Base-by-base conservation (phyloP, 2,888 invertebrate species). In the Amphipyra berbera region DNA sequence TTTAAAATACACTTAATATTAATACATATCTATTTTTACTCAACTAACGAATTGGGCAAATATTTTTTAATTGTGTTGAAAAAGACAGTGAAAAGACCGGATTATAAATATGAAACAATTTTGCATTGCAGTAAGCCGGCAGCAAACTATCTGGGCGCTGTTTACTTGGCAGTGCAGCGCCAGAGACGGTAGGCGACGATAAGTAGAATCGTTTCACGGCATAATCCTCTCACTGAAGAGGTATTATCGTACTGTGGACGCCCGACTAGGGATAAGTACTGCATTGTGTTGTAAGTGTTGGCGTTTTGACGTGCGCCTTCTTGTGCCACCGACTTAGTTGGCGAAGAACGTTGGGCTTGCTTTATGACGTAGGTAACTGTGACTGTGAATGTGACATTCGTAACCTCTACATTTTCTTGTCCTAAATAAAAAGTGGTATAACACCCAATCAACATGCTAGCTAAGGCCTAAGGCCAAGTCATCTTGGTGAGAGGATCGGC, bases 211-310 rank as follows among this genome's bases (percentile, higher is more conserved):
- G 82, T 82, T 86, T 79, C 81, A 78, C 74, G 73, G 82, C 73
- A 83, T 89, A 88, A 89, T 89, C 89, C 89, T 77, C 84, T 79
- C 81, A 80, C 82, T 86, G 82, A 83, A 89, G 89, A 85, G 88
- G 89, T 83, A 88, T 90, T 88, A 89, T 87, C 86, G 86, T 79
- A 78, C 84, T 73, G 70, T 74, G 69, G 79, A 79, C 84, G 76
- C 80, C 69, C 76, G 76, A 80, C 81, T 79, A 76, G 72, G 78
- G 78, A 81, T 85, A 85, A 87, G 83, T 81, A 87, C 82, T 83
- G 82, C 83, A 86, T 86, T 85, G 85, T 84, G 79, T 79, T 73
- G 59, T 73, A 79, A 81, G 79, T 82, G 77, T 82, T 78, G 77
- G 72, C 73, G 68, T 79, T 81, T 82, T 76, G 73, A 81, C 74